Conservation (phyloP, 2,113 vertebrate genomes). For the Neomonachus schauinslandi region DNA sequence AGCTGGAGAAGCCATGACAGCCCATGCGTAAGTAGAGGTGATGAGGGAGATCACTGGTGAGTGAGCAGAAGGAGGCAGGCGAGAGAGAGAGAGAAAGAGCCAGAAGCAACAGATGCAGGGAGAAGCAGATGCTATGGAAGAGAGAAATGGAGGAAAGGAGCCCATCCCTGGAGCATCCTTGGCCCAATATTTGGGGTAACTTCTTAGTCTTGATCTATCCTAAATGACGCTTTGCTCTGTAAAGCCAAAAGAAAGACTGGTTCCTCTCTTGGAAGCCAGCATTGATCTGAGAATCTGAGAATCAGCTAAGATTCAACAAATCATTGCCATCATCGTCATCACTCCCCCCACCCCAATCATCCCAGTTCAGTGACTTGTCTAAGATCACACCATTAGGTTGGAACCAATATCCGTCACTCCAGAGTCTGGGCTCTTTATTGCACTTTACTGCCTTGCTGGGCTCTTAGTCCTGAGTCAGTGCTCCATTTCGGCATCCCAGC, state of each 20-base stretch:
- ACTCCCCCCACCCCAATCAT: background rate
- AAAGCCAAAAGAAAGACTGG: background rate
- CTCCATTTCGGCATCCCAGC: background rate
- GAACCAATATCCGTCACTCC: background rate
- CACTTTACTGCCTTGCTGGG: background rate
- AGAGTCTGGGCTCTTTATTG: background rate
- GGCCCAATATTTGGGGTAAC: background rate
- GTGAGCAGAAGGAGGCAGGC: background rate
- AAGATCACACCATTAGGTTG: background rate
- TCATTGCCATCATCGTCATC: rapidly evolving
- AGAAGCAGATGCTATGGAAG: background rate
- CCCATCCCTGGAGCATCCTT: background rate
- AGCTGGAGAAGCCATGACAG: background rate
- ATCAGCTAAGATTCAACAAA: background rate
- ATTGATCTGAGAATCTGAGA: background rate
- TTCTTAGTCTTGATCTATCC: background rate
- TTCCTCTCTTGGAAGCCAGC: background rate
- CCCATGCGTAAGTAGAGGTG: background rate
- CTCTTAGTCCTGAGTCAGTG: too few relatives aligned
- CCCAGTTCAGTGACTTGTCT: background rate
- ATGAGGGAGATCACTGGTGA: rapidly evolving
- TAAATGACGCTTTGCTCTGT: background rate
- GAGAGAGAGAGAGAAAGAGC: background rate
- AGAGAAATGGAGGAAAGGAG: background rate
- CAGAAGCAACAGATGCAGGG: background rate